Evolutionary conservation across 2,888 invertebrate genomes (phyloP).

Genomic region (Latheticus oryzae): DNA sequence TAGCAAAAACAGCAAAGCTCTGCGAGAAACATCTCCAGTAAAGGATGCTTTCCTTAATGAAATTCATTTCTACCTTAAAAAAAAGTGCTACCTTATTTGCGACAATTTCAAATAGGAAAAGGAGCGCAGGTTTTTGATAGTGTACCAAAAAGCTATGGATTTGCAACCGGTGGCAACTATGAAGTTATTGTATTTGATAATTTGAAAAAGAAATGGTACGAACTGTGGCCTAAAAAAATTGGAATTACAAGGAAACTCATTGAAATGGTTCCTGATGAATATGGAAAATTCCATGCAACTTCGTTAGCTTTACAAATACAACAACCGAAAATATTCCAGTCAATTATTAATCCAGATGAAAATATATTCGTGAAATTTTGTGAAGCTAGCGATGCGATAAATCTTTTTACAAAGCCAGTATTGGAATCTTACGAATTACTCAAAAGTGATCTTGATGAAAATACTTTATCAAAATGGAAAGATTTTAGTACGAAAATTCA

Average conservation of each 20-base stretch:
- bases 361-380: neutral
- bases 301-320: constrained; percentile 32
- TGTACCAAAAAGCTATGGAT: constrained; percentile 31
- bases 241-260: constrained; percentile 52
- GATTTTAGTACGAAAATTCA: constrained; percentile 6
- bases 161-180: constrained; percentile 18
- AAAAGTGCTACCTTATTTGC: constrained; percentile 17
- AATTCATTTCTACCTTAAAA: constrained; percentile 26
- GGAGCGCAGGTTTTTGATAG: constrained; percentile 15
- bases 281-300: constrained; percentile 38
- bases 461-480: constrained; percentile 3
- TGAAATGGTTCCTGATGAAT: constrained; percentile 25
- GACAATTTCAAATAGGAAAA: constrained; percentile 14
- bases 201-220: constrained; percentile 46
- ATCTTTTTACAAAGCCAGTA: neutral
- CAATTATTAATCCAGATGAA: constrained; percentile 7
- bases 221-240: constrained; percentile 45
- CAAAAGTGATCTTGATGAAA: neutral
- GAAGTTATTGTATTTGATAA: constrained; percentile 51
- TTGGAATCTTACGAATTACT: neutral
- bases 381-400: neutral
- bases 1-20: constrained; percentile 9
- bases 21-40: constrained; percentile 20
- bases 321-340: constrained; percentile 17
- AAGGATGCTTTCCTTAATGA: constrained; percentile 22